A percentile compares a stretch with the other conserved stretches of the same genome.
Evolutionary conservation across 2,113 vertebrate genomes (phyloP).

Genomic region (Pleuronectes platessa): DNA sequence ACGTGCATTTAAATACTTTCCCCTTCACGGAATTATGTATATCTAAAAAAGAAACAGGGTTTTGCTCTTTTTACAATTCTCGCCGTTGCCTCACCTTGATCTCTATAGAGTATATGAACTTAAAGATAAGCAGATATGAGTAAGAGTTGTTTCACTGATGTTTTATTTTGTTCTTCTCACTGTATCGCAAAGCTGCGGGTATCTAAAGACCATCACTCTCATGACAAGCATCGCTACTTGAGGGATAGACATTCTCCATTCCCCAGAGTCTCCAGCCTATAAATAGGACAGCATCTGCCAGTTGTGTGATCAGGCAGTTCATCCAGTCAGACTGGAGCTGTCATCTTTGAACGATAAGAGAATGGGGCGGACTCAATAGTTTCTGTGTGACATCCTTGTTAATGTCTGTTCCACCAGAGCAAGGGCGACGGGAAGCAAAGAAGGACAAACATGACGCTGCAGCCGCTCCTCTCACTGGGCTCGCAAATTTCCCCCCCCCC

Average conservation of each 20-base stretch:
- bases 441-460: conserved; percentile 63
- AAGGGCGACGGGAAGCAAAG: conserved; percentile 62
- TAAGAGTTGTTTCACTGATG: not conserved
- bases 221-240: conserved; percentile 2
- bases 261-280: conserved; percentile 35
- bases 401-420: conserved; percentile 50
- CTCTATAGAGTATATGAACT: not conserved
- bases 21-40: not conserved
- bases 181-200: not conserved
- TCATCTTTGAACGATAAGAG: conserved; percentile 61
- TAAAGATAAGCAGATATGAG: too few species aligned
- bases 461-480: conserved; percentile 20
- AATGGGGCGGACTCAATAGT: conserved; percentile 41
- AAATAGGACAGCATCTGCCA: conserved; percentile 64
- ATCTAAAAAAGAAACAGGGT: not conserved
- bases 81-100: not conserved
- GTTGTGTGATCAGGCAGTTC: conserved; percentile 52
- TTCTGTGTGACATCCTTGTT: conserved; percentile 44
- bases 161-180: conserved; percentile 4
- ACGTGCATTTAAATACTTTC: conserved; percentile 3
- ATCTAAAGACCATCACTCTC: conserved; percentile 22
- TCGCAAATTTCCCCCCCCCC: conserved; percentile 43
- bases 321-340: conserved; percentile 59
- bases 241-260: conserved; percentile 13
- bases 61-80: not conserved